phyloP scores from a whole-genome alignment of 2,113 vertebrate genomes.

The Coreoperca whiteheadi region DNA sequence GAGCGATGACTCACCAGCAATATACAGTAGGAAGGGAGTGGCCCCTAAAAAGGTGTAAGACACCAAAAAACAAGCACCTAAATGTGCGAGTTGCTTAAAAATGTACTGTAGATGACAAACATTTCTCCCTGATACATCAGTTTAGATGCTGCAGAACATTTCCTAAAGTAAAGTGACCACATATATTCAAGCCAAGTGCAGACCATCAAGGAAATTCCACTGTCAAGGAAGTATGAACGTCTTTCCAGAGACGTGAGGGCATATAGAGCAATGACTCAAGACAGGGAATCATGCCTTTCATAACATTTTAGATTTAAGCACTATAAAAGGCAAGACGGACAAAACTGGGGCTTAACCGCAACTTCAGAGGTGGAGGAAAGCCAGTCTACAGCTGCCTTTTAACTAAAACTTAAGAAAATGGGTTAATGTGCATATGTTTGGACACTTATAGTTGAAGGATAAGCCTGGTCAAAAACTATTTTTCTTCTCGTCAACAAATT shows the following conservation, averaged over 20 bases:
- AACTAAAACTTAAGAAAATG: neutral
- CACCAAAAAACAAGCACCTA: neutral
- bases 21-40: constrained; percentile 52
- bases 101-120: neutral
- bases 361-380: neutral
- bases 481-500: neutral
- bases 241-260: constrained; percentile 35
- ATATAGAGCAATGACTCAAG: constrained; percentile 10
- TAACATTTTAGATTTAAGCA: constrained; percentile 12
- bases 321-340: neutral
- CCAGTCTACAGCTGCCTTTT: neutral
- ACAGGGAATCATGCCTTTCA: constrained; percentile 10
- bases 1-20: constrained; percentile 51
- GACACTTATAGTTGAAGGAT: neutral
- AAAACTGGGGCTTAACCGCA: neutral
- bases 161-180: neutral
- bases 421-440: neutral
- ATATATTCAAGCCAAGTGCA: constrained; percentile 22
- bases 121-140: neutral
- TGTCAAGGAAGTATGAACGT: neutral
- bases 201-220: constrained; percentile 37
- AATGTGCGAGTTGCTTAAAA: neutral
- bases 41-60: constrained; percentile 15
- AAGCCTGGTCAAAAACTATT: too few species aligned
- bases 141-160: neutral